A percentile compares a stretch with the other conserved stretches of the same genome.
These are phyloP conservation scores for Drymodes brunneopygia DNA, from an alignment of 2,113 vertebrate species.

Conservation along the genomic window DNA sequence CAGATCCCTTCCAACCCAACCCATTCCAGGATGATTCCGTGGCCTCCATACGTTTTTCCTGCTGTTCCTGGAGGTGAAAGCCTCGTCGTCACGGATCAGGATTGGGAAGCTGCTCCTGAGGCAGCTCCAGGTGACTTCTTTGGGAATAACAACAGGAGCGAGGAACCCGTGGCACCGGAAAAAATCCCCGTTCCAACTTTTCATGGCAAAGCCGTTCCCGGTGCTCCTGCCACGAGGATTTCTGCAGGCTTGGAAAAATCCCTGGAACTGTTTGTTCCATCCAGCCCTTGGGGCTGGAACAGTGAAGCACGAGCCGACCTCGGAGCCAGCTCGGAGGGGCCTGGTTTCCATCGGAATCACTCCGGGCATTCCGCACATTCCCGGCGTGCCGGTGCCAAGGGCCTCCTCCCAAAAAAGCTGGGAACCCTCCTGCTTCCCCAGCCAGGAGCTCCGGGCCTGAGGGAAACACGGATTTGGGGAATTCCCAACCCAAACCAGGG, in stretches of 20 bases:
- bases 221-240: neutral
- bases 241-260: neutral
- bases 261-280: neutral
- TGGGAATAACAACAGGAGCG: rapidly evolving
- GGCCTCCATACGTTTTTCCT: neutral
- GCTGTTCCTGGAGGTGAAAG: neutral
- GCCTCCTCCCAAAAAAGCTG: neutral
- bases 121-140: neutral
- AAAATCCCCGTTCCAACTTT: neutral
- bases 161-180: rapidly evolving
- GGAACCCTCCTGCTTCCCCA: neutral
- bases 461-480: neutral
- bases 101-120: neutral
- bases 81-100: neutral
- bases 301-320: neutral
- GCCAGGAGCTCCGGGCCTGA: rapidly evolving
- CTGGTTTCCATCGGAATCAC: neutral
- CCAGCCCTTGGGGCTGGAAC: neutral
- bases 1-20: neutral
- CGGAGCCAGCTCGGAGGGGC: neutral
- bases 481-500: neutral
- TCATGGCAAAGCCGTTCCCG: neutral
- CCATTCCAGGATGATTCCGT: neutral
- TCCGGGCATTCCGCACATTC: neutral
- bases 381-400: neutral